phyloP scores from a whole-genome alignment of 2,113 vertebrate species.

The Austrofundulus limnaeus region DNA sequence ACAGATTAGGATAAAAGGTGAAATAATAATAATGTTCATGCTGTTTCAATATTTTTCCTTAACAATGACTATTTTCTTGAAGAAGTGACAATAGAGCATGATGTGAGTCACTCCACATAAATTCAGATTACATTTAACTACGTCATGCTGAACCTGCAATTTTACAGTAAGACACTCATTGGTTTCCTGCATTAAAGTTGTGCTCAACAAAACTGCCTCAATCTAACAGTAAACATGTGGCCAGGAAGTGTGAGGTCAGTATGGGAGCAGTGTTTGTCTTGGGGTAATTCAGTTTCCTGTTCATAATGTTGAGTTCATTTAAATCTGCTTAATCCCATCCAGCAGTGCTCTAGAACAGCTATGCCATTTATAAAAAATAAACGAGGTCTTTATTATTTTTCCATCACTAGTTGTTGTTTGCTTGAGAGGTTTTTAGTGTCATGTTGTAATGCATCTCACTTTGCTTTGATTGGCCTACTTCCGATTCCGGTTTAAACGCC shows the following conservation, averaged over 20 bases:
- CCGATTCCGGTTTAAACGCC: conserved; percentile 1
- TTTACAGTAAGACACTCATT: background rate
- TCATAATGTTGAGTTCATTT: background rate
- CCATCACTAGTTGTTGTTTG: background rate
- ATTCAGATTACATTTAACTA: too few species aligned
- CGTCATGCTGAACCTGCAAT: background rate
- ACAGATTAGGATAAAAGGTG: too few species aligned
- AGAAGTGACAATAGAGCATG: background rate
- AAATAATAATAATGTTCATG: too few species aligned
- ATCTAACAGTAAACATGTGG: background rate
- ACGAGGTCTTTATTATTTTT: background rate
- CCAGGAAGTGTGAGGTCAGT: background rate
- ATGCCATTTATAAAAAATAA: background rate
- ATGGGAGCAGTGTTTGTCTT: background rate
- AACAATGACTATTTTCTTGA: background rate
- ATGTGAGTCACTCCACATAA: background rate
- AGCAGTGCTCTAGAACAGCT: background rate
- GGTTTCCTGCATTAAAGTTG: background rate
- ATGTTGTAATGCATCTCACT: background rate
- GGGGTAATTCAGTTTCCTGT: background rate
- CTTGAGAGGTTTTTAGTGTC: background rate
- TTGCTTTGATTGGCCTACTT: conserved; percentile 27
- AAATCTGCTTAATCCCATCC: background rate
- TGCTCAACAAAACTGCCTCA: background rate
- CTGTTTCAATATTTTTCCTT: too few species aligned